Conservation (phyloP, 2,113 vertebrate species). For the Columba livia region DNA sequence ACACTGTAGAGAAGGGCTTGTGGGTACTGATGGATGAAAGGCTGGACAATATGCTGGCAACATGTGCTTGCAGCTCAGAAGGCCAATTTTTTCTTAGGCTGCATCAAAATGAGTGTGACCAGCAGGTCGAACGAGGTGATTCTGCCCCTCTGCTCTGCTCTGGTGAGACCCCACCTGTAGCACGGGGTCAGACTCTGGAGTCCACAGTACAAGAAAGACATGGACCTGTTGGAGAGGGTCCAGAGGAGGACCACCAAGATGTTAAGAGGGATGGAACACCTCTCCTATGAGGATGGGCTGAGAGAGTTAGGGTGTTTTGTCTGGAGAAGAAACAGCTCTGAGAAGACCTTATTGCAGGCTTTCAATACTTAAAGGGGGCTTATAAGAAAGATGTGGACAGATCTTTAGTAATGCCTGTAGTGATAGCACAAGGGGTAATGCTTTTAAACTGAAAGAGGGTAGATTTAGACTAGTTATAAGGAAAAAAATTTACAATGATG, state of each 20-base stretch:
- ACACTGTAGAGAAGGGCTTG: no score
- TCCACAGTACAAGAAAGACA: background rate
- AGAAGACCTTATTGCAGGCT: background rate
- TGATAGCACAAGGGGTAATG: background rate
- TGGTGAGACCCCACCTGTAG: background rate
- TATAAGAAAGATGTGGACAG: background rate
- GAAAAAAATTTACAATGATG: no score
- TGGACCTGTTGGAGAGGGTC: background rate
- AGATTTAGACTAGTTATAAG: background rate
- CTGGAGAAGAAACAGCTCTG: background rate
- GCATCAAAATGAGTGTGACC: background rate
- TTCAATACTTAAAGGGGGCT: background rate
- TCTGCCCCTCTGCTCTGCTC: background rate
- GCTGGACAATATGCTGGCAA: background rate
- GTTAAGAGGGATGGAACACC: background rate
- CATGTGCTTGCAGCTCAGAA: background rate
- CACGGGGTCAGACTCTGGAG: no score
- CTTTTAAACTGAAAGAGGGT: background rate
- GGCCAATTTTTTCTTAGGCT: background rate
- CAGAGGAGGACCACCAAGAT: background rate
- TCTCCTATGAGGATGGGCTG: background rate
- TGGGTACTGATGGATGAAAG: background rate
- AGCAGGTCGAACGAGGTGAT: background rate
- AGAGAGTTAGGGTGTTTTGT: no score
- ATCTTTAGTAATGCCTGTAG: background rate